These are phyloP conservation scores for Prunella himalayana DNA, from an alignment of 2,113 vertebrate genomes.

Conservation along the genomic window DNA sequence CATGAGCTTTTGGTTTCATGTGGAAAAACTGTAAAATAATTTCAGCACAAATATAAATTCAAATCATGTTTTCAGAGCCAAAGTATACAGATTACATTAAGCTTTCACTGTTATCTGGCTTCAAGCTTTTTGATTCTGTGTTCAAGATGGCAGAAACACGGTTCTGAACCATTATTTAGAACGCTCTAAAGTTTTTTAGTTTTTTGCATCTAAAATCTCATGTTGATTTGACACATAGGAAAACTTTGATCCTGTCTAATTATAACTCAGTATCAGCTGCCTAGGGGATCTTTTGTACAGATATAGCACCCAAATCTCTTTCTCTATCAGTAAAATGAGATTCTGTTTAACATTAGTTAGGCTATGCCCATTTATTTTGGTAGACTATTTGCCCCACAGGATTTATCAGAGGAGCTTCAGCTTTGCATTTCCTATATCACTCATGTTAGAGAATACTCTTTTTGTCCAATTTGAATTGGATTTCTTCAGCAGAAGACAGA, in stretches of 20 bases:
- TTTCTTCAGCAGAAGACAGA: background rate
- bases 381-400: background rate
- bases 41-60: background rate
- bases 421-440: background rate
- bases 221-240: background rate
- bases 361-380: background rate
- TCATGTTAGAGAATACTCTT: background rate
- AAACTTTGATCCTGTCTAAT: background rate
- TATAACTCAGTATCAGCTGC: background rate
- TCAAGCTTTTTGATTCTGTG: background rate
- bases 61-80: background rate
- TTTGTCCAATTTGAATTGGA: background rate
- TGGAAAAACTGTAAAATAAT: background rate
- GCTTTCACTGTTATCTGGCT: background rate
- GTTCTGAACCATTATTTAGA: background rate
- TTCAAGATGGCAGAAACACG: background rate
- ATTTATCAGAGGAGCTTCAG: background rate
- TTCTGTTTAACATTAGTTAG: background rate
- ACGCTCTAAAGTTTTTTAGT: background rate
- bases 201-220: background rate
- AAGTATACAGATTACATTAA: background rate
- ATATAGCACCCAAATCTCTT: background rate
- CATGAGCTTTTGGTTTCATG: background rate
- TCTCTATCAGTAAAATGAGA: background rate
- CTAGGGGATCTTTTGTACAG: background rate